These are phyloP conservation scores for Steinernema scapterisci DNA, from an alignment of 2,888 invertebrate species.

Conservation along the genomic window DNA sequence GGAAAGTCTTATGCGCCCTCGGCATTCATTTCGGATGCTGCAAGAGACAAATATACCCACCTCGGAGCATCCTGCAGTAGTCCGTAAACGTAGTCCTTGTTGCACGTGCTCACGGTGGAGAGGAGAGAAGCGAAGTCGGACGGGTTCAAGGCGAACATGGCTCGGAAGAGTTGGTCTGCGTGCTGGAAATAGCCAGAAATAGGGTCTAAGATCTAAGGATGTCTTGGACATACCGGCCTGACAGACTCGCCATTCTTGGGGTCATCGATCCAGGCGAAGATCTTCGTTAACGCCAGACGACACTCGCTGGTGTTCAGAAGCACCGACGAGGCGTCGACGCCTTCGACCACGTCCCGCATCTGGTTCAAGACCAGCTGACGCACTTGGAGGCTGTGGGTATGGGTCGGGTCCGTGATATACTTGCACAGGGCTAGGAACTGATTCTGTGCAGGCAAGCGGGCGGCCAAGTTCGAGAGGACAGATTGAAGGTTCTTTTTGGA, in stretches of 20 bases:
- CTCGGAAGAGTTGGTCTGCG: neutral
- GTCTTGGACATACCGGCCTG: neutral
- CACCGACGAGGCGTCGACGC: constrained; percentile 5
- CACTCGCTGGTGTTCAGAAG: constrained; percentile 72
- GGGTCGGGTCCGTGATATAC: constrained; percentile 45
- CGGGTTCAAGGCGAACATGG: constrained; percentile 1
- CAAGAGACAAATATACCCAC: neutral
- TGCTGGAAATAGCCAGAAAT: neutral
- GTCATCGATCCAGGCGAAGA: constrained; percentile 79
- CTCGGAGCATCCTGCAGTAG: neutral
- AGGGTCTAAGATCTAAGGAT: too few relatives aligned
- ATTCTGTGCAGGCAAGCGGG: neutral
- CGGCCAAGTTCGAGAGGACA: neutral
- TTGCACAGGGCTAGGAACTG: constrained; percentile 34
- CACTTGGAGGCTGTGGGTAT: constrained; percentile 44
- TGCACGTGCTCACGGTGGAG: neutral
- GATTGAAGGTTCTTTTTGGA: neutral
- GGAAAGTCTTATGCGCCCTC: too few relatives aligned
- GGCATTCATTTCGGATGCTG: too few relatives aligned
- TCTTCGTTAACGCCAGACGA: constrained; percentile 75
- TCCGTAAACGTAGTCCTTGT: constrained; percentile 9
- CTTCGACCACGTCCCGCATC: constrained; percentile 4
- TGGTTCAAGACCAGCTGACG: neutral
- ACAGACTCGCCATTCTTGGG: constrained; percentile 70
- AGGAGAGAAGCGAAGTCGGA: constrained; percentile 1